Conservation (phyloP, 2,113 vertebrate genomes). For the Cairina moschata region DNA sequence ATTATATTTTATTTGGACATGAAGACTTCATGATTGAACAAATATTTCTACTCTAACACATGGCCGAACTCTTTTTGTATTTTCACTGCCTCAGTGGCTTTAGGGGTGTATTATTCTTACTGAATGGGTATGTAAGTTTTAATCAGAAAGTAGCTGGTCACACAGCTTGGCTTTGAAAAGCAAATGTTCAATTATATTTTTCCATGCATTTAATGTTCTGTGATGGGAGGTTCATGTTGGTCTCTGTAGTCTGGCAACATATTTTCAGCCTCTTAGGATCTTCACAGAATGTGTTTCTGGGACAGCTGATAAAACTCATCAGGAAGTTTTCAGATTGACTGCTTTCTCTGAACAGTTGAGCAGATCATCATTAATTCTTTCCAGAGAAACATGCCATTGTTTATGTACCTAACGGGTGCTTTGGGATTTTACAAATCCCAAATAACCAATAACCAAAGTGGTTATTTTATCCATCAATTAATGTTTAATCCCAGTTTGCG, state of each 20-base stretch:
- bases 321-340: conserved; percentile 39
- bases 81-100: neutral
- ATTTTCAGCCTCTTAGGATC: neutral
- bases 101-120: neutral
- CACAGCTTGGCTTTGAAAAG: neutral
- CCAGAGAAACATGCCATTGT: neutral
- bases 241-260: neutral
- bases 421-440: neutral
- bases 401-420: neutral
- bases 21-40: neutral
- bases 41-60: neutral
- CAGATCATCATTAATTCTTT: neutral
- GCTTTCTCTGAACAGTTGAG: neutral
- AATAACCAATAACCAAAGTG: too few species aligned
- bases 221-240: neutral
- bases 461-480: neutral
- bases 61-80: neutral
- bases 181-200: neutral
- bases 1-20: neutral
- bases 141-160: neutral
- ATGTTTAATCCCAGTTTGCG: neutral
- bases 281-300: neutral
- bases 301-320: neutral
- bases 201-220: neutral
- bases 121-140: neutral